Percentiles rank a stretch among this genome's conserved stretches.
phyloP scores from a whole-genome alignment of 2,888 invertebrate genomes.

The Cecidostiba fungosa region DNA sequence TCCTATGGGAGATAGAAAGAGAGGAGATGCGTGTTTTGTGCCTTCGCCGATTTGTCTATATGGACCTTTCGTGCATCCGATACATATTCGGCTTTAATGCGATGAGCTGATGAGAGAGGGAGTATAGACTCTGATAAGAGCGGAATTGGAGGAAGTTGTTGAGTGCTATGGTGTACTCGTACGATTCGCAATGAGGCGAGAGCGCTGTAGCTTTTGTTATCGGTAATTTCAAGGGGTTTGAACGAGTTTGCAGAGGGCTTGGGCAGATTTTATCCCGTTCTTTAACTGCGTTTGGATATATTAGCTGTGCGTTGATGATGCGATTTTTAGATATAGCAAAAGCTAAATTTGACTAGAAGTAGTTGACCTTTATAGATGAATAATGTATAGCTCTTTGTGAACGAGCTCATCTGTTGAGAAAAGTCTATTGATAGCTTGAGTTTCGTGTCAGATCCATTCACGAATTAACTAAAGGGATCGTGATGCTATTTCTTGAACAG shows the following conservation, averaged over 20 bases:
- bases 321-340: no score
- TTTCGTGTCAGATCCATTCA: no score
- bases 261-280: not conserved
- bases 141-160: not conserved
- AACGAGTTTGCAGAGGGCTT: constrained; percentile 50
- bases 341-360: no score
- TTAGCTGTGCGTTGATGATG: no score
- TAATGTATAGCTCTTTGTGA: no score
- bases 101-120: not conserved
- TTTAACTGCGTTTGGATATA: not conserved
- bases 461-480: no score
- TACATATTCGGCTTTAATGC: constrained; percentile 50
- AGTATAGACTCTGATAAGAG: not conserved
- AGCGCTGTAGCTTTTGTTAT: constrained; percentile 45
- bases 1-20: not conserved
- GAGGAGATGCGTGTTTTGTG: constrained; percentile 38
- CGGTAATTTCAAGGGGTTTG: constrained; percentile 41
- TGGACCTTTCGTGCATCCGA: constrained; percentile 33
- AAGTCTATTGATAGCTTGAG: no score
- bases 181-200: constrained; percentile 9
- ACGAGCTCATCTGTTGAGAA: no score
- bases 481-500: no score
- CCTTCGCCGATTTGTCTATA: constrained; percentile 47
- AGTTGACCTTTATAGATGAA: no score
- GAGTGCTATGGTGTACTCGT: not conserved